A percentile compares a stretch with the other conserved stretches of the same genome.
Conservation (phyloP, 1,140 invertebrate species). For the Alviniconcha marisindica region DNA sequence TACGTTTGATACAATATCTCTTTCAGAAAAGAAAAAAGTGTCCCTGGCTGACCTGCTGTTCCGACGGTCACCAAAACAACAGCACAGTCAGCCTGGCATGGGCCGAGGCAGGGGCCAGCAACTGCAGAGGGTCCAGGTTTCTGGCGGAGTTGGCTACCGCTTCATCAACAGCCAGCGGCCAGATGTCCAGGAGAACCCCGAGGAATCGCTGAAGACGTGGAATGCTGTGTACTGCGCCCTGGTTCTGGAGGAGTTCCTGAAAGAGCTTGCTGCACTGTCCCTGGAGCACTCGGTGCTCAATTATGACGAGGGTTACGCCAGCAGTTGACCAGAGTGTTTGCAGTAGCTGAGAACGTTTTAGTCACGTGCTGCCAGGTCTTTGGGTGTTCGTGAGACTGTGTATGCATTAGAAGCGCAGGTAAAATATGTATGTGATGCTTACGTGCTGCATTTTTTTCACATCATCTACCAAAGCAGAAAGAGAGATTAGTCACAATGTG, state of each 20-base stretch:
- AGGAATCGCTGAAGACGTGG: slow-evolving; percentile 73
- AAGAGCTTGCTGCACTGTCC: slow-evolving; percentile 92
- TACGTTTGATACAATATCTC: too few relatives aligned
- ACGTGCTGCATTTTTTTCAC: too few relatives aligned
- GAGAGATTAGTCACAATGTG: too few relatives aligned
- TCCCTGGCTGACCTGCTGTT: slow-evolving; percentile 73
- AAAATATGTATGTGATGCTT: too few relatives aligned
- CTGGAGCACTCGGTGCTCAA: slow-evolving; percentile 85
- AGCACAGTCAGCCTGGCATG: slow-evolving; percentile 32
- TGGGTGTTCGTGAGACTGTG: too few relatives aligned
- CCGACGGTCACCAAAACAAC: slow-evolving; percentile 55
- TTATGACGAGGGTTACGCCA: slow-evolving; percentile 35
- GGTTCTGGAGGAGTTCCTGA: slow-evolving; percentile 93
- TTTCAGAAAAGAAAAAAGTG: slow-evolving; percentile 66
- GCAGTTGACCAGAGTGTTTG: slow-evolving; percentile 41
- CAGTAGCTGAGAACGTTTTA: neutral
- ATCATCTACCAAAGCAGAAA: too few relatives aligned
- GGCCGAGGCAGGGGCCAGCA: slow-evolving; percentile 46
- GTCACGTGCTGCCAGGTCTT: neutral
- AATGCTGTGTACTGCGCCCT: slow-evolving; percentile 90
- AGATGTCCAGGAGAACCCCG: slow-evolving; percentile 58
- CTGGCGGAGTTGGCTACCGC: slow-evolving; percentile 57
- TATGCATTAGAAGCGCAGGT: too few relatives aligned
- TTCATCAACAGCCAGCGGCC: slow-evolving; percentile 59
- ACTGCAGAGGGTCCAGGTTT: slow-evolving; percentile 51